A percentile compares a stretch with the other conserved stretches of the same genome.
These are phyloP conservation scores for Oxytorus armatus DNA, from an alignment of 2,888 invertebrate species.

Conservation along the genomic window DNA sequence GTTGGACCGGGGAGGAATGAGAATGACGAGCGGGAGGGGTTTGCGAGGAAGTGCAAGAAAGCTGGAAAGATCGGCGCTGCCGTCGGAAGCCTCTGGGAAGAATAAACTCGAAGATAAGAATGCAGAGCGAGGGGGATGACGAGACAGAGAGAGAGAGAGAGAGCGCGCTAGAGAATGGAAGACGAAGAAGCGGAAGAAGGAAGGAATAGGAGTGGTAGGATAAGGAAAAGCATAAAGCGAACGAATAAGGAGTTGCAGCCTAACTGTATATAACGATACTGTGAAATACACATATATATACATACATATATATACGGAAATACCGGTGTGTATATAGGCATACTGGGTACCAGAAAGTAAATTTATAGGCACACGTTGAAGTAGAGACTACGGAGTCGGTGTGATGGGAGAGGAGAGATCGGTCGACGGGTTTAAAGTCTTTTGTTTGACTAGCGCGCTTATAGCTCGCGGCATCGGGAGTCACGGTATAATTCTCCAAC, in stretches of 20 bases:
- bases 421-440: constrained; percentile 75
- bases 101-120: constrained; percentile 65
- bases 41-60: constrained; percentile 26
- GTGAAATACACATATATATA: neutral
- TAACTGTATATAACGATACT: neutral
- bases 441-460: constrained; percentile 80
- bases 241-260: constrained; percentile 26
- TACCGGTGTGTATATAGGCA: constrained; percentile 64
- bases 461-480: constrained; percentile 67
- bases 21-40: neutral
- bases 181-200: constrained; percentile 2
- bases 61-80: constrained; percentile 36
- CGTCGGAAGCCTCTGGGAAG: constrained; percentile 35
- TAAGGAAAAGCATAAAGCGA: constrained; percentile 41
- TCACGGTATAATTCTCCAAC: constrained; percentile 57
- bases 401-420: constrained; percentile 70
- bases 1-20: neutral
- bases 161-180: constrained; percentile 10
- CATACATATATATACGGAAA: constrained; percentile 44
- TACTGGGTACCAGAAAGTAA: too few species aligned
- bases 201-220: constrained; percentile 8
- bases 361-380: too few species aligned
- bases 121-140: constrained; percentile 1
- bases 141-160: neutral
- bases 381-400: constrained; percentile 66